Evolutionary conservation across 2,113 vertebrate genomes (phyloP), one percentile per base, ranked within the genome.

Genomic region (Urocitellus parryii): DNA sequence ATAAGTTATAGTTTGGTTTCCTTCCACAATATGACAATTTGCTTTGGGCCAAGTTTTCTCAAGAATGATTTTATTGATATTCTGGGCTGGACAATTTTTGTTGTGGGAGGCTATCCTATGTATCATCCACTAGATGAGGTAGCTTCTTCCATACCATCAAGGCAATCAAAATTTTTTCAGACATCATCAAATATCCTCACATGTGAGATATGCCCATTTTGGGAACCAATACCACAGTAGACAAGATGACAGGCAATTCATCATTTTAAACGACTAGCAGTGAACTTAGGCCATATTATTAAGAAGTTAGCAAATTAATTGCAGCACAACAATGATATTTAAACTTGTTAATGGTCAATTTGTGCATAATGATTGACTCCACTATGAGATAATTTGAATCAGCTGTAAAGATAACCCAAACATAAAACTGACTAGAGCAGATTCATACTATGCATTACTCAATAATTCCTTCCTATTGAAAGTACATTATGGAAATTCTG

Each of bases 271-370:
- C 22, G 58, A 76, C 12, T 90, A 61, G 37, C 20, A 39, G 37
- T 68, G 73, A 67, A 67, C 53, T 34, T 56, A 42, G 32, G 14
- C 18, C 42, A 11, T 82, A 4, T 78, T 83, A 80, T 83, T 67
- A 63, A 92, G 61, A 85, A 90, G 78, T 73, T 27, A 96, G 9
- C 34, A 37, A 56, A 79, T 88, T 63, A 72, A 53, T 63, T 93
- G 72, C 11, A 53, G n/a, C 53, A 45, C 8, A 58, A 27, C 39
- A 24, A 61, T 90, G 51, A 70, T 68, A 77, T 68, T 58, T 85
- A 90, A 85, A 39, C 29, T 16, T 29, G 12, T 25, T 70, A 86
- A 85, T 67, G n/a, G 34, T 37, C 37, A 87, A 76, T 82, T 88
- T 45, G 70, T 80, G 22, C 22, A 63, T 68, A 91, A 90, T 25